Evolutionary conservation across 2,888 invertebrate species (phyloP).

Genomic region (Chrysolina americana): DNA sequence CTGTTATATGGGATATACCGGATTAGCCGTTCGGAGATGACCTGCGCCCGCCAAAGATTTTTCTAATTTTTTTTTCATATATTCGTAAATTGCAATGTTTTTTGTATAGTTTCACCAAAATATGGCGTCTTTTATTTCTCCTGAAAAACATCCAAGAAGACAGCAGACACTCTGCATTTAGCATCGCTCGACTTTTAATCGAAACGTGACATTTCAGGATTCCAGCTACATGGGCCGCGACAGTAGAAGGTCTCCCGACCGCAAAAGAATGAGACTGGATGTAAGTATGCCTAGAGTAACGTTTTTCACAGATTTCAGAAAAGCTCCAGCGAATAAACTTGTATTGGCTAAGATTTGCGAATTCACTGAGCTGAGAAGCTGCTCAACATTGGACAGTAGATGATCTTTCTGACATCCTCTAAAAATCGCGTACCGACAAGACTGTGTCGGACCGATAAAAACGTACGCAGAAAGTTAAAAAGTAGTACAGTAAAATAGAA

Average conservation of each 20-base stretch:
- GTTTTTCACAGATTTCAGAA: constrained; percentile 18
- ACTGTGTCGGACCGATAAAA: neutral
- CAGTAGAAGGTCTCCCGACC: constrained; percentile 76
- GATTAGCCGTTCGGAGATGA: too few relatives aligned
- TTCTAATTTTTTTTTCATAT: too few relatives aligned
- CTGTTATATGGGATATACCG: too few relatives aligned
- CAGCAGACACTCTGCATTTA: too few relatives aligned
- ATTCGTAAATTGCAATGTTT: too few relatives aligned
- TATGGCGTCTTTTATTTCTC: too few relatives aligned
- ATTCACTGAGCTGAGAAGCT: neutral
- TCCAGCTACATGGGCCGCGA: constrained; percentile 71
- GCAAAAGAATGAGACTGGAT: constrained; percentile 77
- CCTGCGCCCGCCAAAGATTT: too few relatives aligned
- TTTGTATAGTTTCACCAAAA: too few relatives aligned
- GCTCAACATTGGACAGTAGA: neutral
- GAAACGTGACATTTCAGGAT: neutral
- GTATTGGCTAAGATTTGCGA: neutral
- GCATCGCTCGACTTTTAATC: too few relatives aligned
- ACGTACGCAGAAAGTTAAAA: constrained; percentile 18
- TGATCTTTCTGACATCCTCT: neutral
- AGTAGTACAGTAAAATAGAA: constrained; percentile 6
- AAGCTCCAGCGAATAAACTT: neutral
- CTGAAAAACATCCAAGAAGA: too few relatives aligned
- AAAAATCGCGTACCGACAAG: neutral
- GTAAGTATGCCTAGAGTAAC: constrained; percentile 64